Percentiles rank a stretch among this genome's conserved stretches.
phyloP scores from a whole-genome alignment of 1,140 invertebrate species.

The Solenopsis invicta region DNA sequence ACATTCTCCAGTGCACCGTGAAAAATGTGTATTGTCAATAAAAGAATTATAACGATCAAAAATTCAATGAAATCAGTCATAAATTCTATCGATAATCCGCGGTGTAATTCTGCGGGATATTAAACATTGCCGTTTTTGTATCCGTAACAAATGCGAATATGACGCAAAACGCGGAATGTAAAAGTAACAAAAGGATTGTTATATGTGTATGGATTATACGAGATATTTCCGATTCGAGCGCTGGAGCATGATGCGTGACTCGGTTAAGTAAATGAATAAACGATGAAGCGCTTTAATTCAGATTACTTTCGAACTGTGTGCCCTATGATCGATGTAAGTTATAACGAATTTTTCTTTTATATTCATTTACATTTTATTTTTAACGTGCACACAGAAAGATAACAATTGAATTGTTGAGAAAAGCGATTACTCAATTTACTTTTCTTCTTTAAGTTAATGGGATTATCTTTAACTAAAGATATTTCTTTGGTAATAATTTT shows the following conservation, averaged over 20 bases:
- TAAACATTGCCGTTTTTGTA: not conserved
- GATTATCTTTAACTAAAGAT: too few relatives aligned
- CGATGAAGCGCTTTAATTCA: conserved; percentile 23
- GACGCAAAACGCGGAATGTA: not conserved
- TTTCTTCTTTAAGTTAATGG: too few relatives aligned
- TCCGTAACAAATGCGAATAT: not conserved
- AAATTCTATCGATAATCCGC: not conserved
- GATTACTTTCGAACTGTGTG: conserved; percentile 30
- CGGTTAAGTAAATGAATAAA: conserved; percentile 26
- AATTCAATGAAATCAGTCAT: not conserved
- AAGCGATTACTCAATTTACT: too few relatives aligned
- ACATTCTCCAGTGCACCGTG: not conserved
- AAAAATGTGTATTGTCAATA: not conserved
- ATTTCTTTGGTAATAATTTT: too few relatives aligned
- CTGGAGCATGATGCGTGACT: not conserved
- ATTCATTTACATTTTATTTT: not conserved
- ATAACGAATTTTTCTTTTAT: not conserved
- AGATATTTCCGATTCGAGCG: not conserved
- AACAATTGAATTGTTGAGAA: too few relatives aligned
- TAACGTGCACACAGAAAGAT: too few relatives aligned
- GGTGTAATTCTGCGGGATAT: not conserved
- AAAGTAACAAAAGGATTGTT: not conserved
- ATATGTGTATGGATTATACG: not conserved
- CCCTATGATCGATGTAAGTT: conserved; percentile 20
- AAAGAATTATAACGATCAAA: not conserved